Base-by-base conservation (phyloP, 2,797 vertebrate genomes). In the Parauchenoglanis punctatus region DNA sequence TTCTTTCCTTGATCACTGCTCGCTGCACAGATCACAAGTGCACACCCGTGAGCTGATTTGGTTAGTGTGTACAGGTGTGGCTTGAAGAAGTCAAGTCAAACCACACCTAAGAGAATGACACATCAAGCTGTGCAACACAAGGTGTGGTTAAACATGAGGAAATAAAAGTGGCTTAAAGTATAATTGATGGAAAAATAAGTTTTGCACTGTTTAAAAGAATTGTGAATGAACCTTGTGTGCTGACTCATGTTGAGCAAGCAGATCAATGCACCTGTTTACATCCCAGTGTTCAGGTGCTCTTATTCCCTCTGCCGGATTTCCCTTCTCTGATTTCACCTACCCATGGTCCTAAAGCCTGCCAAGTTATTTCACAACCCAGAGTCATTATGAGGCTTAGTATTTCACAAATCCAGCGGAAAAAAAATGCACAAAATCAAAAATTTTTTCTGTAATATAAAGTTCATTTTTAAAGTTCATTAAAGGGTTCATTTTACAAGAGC, bases 241-340 rank as follows among this genome's bases (percentile, higher is more conserved):
- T 82, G 90, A 91, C 80, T 92, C 87, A 86, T 70, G 81, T 73
- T 68, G 40, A 58, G 72, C 63, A 68, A 77, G 78, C 31, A 52
- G 86, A 82, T 89, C 86, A 58, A 86, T 90, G 84, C 89, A 91
- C 91, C 91, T 91, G 89, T 90, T 88, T 81, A 80, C 90, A 84
- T 86, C 84, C 81, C 80, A 81, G 86, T 28, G 54, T 35, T 68
- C 90, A 90, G 90, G 91, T 89, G 87, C 58, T 11, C 23, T 40
- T 81, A 83, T 87, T 82, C 89, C 88, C 87, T 86, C 83, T 25
- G 63, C 46, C 61, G 35, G 72, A 56, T 77, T 35, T 56, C n/a
- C 63, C 13, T 52, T 18, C 85, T 87, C 31, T 44, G 18, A 54
- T 65, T 77, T 86, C 61, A 28, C n/a, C 87, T 68, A 58, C 67